These are phyloP conservation scores for Kradibia gibbosae DNA, from an alignment of 1,140 invertebrate species.

Conservation along the genomic window DNA sequence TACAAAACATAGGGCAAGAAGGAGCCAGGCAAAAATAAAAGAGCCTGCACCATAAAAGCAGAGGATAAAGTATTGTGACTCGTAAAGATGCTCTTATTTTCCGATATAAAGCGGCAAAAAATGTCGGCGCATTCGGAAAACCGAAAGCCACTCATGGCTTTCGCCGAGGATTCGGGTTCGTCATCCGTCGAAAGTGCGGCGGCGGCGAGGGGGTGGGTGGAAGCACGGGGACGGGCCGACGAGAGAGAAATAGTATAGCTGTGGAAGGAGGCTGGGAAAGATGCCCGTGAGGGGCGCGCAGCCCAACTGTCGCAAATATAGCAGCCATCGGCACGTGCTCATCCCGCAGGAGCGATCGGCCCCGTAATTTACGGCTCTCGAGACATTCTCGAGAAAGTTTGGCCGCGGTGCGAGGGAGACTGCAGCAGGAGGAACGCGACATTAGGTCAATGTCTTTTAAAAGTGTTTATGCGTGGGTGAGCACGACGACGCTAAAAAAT, in stretches of 20 bases:
- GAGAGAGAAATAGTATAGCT: slow-evolving; percentile 13
- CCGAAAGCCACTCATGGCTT: slow-evolving; percentile 30
- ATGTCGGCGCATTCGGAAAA: no score
- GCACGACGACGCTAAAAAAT: background rate
- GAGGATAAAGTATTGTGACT: no score
- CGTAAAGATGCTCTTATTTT: no score
- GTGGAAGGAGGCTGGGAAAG: no score
- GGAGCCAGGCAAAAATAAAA: no score
- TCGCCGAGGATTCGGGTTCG: slow-evolving; percentile 44
- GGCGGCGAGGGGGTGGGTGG: background rate
- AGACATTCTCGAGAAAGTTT: background rate
- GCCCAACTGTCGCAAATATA: slow-evolving; percentile 2
- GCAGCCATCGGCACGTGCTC: slow-evolving; percentile 21
- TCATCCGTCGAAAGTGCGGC: background rate
- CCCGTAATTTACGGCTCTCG: slow-evolving; percentile 5
- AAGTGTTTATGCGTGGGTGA: background rate
- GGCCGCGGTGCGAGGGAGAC: background rate
- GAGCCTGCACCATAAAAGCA: no score
- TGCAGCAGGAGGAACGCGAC: background rate
- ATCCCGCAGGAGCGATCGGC: slow-evolving; percentile 2
- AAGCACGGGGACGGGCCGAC: background rate
- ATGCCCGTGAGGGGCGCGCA: background rate
- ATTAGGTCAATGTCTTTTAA: background rate
- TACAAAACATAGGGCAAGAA: no score
- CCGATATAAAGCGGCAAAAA: background rate